Conservation (phyloP, 2,888 invertebrate species). For the Germaria angustata region DNA sequence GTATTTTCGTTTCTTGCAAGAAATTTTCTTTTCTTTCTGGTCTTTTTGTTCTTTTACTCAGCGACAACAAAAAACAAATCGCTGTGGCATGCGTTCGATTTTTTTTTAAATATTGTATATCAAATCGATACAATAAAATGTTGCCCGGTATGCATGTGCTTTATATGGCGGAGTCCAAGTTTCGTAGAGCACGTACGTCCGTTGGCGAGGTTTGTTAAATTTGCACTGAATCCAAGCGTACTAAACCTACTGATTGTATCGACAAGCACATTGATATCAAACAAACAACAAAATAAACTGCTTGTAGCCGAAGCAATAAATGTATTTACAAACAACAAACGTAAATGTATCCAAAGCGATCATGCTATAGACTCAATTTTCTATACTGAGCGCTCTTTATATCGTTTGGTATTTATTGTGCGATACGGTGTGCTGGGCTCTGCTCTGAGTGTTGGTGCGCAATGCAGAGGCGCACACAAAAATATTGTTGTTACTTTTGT, state of each 20-base stretch:
- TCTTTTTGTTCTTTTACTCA: conserved; percentile 3
- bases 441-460: conserved; percentile 34
- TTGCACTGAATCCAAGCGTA: conserved; percentile 73
- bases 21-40: conserved; percentile 14
- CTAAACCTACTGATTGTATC: conserved; percentile 61
- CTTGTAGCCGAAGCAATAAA: conserved; percentile 35
- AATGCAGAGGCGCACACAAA: conserved; percentile 57
- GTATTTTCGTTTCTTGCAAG: conserved; percentile 20
- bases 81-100: conserved; percentile 23
- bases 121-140: conserved; percentile 3
- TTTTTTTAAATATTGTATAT: background rate
- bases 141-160: conserved; percentile 55
- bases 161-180: conserved; percentile 33
- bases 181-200: conserved; percentile 72
- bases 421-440: conserved; percentile 10
- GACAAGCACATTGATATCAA: conserved; percentile 57
- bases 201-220: conserved; percentile 74
- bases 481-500: conserved; percentile 27
- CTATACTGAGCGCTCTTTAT: conserved; percentile 47
- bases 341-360: conserved; percentile 51
- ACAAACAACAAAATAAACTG: conserved; percentile 32
- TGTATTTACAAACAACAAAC: background rate
- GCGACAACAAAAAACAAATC: conserved; percentile 31
- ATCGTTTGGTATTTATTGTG: conserved; percentile 3
- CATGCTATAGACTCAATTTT: conserved; percentile 40